Evolutionary conservation across 2,113 vertebrate genomes (phyloP).

Genomic region (Actenoides hombroni): DNA sequence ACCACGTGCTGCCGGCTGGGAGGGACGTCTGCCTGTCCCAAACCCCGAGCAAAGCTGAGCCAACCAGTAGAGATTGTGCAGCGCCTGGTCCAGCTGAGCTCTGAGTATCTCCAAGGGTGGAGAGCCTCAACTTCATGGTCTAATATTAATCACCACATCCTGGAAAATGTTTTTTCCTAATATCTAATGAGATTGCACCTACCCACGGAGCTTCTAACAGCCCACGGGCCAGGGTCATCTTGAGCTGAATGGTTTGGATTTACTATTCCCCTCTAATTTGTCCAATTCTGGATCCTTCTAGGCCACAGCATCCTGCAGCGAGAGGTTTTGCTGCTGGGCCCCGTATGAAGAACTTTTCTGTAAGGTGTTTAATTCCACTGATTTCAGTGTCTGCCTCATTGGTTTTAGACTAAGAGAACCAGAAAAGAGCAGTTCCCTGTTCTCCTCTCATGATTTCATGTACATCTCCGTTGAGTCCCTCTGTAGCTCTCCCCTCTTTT

Average conservation of each 20-base stretch:
- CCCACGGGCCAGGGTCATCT: background rate
- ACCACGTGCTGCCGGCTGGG: background rate
- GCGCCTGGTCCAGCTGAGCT: background rate
- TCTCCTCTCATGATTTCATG: background rate
- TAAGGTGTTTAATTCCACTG: background rate
- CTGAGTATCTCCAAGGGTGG: background rate
- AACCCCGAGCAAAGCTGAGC: background rate
- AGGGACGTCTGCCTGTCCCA: background rate
- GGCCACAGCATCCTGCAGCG: background rate
- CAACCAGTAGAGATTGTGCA: accelerated
- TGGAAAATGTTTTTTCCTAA: background rate
- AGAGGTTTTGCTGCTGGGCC: background rate
- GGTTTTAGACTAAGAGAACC: background rate
- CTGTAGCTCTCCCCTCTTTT: background rate
- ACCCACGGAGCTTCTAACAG: background rate
- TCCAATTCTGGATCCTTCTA: background rate
- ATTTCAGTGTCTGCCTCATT: background rate
- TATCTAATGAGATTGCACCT: background rate
- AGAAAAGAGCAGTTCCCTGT: background rate
- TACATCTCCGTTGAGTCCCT: background rate
- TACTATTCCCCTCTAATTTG: background rate
- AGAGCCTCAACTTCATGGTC: background rate
- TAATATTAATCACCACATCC: background rate
- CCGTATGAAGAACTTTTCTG: background rate
- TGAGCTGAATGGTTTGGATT: background rate